These are phyloP conservation scores for Argentina silus DNA, from an alignment of 2,797 vertebrate genomes.

Conservation along the genomic window DNA sequence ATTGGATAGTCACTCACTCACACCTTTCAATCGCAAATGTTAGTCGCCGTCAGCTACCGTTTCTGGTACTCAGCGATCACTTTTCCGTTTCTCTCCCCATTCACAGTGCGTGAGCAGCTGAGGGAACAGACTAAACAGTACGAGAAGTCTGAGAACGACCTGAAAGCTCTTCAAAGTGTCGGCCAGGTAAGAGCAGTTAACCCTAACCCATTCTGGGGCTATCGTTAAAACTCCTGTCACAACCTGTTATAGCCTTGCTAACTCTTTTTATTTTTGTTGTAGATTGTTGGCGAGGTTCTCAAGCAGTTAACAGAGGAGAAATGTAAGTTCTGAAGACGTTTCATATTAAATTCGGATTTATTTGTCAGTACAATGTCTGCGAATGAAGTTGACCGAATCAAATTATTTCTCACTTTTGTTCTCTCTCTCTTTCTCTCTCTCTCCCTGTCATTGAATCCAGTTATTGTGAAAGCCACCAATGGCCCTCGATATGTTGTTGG, in stretches of 20 bases:
- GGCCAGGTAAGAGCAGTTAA: slow-evolving; percentile 79
- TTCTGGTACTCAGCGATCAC: neutral
- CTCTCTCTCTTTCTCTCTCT: no score
- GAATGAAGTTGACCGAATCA: neutral
- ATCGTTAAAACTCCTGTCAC: neutral
- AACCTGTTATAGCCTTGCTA: neutral
- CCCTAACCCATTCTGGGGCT: neutral
- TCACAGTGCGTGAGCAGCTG: slow-evolving; percentile 85
- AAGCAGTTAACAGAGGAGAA: slow-evolving; percentile 92
- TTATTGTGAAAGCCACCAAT: slow-evolving; percentile 86
- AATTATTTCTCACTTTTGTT: neutral
- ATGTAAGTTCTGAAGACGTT: slow-evolving; percentile 74
- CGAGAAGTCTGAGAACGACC: slow-evolving; percentile 89
- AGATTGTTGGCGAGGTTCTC: slow-evolving; percentile 90
- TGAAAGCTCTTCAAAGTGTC: slow-evolving; percentile 88
- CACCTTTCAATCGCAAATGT: no score
- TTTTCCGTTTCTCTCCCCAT: neutral
- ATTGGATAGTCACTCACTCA: no score
- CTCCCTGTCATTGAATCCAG: slow-evolving; percentile 54
- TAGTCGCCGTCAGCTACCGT: neutral
- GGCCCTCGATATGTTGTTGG: slow-evolving; percentile 86
- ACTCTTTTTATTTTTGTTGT: slow-evolving; percentile 23
- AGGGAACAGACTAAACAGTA: slow-evolving; percentile 90
- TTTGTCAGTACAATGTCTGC: neutral
- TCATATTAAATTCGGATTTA: neutral